Percentiles rank a stretch among this genome's conserved stretches.
Evolutionary conservation across 2,113 vertebrate genomes (phyloP).

Genomic region (Catharus minimus): DNA sequence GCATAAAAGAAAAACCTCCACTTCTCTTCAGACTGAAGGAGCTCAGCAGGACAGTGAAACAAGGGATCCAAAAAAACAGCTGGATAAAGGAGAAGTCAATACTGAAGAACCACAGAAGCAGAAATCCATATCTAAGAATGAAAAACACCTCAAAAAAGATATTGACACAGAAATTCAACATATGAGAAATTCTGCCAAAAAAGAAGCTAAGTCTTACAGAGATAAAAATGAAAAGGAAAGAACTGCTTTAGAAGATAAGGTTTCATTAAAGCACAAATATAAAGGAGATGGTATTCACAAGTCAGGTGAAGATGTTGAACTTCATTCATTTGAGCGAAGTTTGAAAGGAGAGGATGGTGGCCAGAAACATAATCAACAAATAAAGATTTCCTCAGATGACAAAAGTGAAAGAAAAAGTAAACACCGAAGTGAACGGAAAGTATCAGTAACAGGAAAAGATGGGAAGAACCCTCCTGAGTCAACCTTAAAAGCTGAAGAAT

Average conservation of each 20-base stretch:
- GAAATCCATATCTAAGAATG: constrained; percentile 79
- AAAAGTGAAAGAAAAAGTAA: constrained; percentile 88
- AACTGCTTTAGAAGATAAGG: constrained; percentile 79
- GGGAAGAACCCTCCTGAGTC: constrained; percentile 73
- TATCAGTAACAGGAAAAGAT: constrained; percentile 75
- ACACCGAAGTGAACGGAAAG: constrained; percentile 84
- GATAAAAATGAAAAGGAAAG: constrained; percentile 88
- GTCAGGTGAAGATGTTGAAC: constrained; percentile 67
- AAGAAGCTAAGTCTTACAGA: constrained; percentile 74
- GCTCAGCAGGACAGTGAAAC: constrained; percentile 67
- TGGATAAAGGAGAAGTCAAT: constrained; percentile 82
- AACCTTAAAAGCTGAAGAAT: constrained; percentile 77
- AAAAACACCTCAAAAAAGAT: constrained; percentile 84
- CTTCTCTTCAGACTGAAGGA: constrained; percentile 74
- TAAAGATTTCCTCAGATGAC: constrained; percentile 80
- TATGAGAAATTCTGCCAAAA: constrained; percentile 67
- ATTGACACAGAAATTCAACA: constrained; percentile 66
- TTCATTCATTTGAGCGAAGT: constrained; percentile 69
- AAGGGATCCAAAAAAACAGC: constrained; percentile 77
- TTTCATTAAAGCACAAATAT: constrained; percentile 75
- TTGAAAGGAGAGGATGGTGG: constrained; percentile 68
- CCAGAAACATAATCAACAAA: constrained; percentile 74
- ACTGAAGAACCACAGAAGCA: constrained; percentile 84
- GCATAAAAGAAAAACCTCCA: constrained; percentile 75
- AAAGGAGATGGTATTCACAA: constrained; percentile 79